Evolutionary conservation across 1,140 invertebrate species (phyloP).

Genomic region (Cyclina sinensis): DNA sequence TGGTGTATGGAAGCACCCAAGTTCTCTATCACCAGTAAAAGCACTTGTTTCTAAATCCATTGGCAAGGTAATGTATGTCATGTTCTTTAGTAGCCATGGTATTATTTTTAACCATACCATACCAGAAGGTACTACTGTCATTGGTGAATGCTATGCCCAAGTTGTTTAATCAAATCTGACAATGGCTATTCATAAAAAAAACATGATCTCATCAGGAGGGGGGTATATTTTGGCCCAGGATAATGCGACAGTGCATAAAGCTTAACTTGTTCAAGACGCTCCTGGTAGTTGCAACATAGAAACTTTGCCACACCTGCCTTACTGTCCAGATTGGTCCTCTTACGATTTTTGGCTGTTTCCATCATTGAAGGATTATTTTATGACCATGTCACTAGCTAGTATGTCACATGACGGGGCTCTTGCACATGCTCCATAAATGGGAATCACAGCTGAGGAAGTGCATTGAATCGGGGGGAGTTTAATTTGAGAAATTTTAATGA

Average conservation of each 20-base stretch:
- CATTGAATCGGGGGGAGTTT: constrained; percentile 14
- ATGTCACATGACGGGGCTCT: constrained; percentile 10
- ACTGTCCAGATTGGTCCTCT: too few relatives aligned
- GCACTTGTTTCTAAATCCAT: background rate
- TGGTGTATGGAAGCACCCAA: constrained; percentile 3
- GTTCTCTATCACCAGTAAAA: background rate
- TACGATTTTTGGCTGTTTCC: background rate
- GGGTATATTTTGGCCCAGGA: background rate
- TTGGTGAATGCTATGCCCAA: background rate
- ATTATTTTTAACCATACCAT: background rate
- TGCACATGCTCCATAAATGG: constrained; percentile 9
- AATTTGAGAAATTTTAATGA: background rate
- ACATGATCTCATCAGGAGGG: too few relatives aligned
- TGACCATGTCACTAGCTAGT: background rate
- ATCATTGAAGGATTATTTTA: background rate
- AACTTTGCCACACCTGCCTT: too few relatives aligned
- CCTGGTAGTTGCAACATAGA: too few relatives aligned
- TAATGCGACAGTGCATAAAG: background rate
- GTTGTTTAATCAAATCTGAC: background rate
- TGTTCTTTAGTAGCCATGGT: background rate
- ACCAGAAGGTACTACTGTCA: too few relatives aligned
- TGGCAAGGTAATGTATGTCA: constrained; percentile 6
- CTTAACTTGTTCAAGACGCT: too few relatives aligned
- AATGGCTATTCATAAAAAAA: background rate
- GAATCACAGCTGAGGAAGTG: constrained; percentile 3